Evolutionary conservation across 2,113 vertebrate species (phyloP), one percentile per base, ranked within the genome.

Genomic region (Smithornis capensis): DNA sequence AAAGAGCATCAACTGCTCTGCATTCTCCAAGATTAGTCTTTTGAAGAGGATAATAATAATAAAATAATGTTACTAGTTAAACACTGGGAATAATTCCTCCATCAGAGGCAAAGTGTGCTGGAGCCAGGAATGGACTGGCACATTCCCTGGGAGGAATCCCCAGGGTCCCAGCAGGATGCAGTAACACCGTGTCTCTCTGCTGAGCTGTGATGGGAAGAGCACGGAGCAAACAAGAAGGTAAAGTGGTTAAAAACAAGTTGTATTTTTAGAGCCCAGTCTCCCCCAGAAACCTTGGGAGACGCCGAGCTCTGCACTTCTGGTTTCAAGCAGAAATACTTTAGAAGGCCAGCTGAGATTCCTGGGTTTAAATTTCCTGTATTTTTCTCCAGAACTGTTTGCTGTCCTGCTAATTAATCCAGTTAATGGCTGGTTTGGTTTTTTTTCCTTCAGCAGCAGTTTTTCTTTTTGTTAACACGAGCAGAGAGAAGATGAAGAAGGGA

Each of bases 241-340:
- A 93, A 94, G 71, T 75, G 68, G 42, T 90, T 83, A 50, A 94
- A 95, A 96, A 86, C 93, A 92, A 70, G 85, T 75, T 10, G 42
- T 67, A 17, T 88, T 92, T 93, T 83, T 64, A 90, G 71, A 93
- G 42, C 60, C 50, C 44, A 19, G 67, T 35, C 85, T 90, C 79
- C 79, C 50, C n/a, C 40, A 40, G 76, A 94, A 90, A 77, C 37
- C 90, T 92, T 60, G 38, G 8, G 55, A 70, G 90, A 70, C 63
- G 90, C 83, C 83, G 83, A 90, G 68, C 71, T 90, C 79, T 80
- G 40, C 56, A 2, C 59, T 83, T 52, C 50, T 52, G 68, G 33
- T 94, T 95, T 70, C n/a, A 38, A 87, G 70, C 49, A 90, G 74
- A 80, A 89, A 76, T 37, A 50, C 50, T 83, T 88, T n/a, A 49